Percentiles rank a stretch among this genome's conserved stretches.
phyloP scores from a whole-genome alignment of 2,113 vertebrate genomes.

The Tragulus kanchil region DNA sequence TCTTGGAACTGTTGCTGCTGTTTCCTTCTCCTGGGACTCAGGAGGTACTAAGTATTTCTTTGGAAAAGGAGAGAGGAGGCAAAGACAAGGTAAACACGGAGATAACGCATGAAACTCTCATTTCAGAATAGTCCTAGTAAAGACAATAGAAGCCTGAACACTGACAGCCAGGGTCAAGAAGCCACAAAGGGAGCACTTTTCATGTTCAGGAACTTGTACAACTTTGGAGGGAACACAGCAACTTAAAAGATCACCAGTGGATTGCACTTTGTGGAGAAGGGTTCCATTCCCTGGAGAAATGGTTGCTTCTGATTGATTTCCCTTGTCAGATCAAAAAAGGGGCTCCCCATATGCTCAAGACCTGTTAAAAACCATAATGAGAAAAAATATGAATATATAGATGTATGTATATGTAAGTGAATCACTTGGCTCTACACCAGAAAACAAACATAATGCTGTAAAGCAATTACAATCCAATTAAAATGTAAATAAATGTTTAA shows the following conservation, averaged over 20 bases:
- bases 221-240: not conserved
- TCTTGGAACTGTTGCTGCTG: slow-evolving; percentile 20
- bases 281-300: fast-evolving
- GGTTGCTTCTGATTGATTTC: not conserved
- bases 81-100: not conserved
- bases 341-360: not conserved
- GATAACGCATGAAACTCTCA: not conserved
- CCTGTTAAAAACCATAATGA: not conserved
- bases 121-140: not conserved
- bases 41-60: not conserved
- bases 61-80: not conserved
- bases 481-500: not conserved
- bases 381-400: not conserved
- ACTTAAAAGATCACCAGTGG: not conserved
- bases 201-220: fast-evolving
- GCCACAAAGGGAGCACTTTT: fast-evolving
- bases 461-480: not conserved
- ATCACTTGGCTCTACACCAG: not conserved
- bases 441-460: not conserved
- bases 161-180: not conserved
- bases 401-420: not conserved
- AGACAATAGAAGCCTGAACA: not conserved
- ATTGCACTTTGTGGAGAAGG: not conserved
- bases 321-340: not conserved
- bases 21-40: not conserved